phyloP scores from a whole-genome alignment of 1,140 invertebrate species.

The Whitmania pigra region DNA sequence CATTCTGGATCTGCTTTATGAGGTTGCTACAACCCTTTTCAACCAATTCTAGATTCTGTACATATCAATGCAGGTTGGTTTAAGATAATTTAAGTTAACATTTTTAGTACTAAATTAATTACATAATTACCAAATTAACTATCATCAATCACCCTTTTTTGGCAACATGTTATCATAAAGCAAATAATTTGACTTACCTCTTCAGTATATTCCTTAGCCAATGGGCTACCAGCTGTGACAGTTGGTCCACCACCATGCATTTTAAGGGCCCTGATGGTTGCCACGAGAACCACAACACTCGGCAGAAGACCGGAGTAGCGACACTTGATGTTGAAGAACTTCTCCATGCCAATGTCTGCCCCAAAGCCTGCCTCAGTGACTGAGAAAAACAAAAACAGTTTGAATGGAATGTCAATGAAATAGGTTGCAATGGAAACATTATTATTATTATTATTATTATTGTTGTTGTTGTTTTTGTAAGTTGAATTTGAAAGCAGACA shows the following conservation, averaged over 20 bases:
- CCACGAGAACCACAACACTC: slow-evolving; percentile 79
- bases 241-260: slow-evolving; percentile 93
- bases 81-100: too few relatives aligned
- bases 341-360: slow-evolving; percentile 97
- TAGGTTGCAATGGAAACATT: neutral
- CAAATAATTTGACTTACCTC: slow-evolving; percentile 38
- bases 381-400: slow-evolving; percentile 25
- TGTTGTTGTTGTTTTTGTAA: too few relatives aligned
- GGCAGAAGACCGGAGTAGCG: slow-evolving; percentile 73
- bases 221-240: slow-evolving; percentile 67
- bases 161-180: too few relatives aligned
- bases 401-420: neutral
- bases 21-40: slow-evolving; percentile 77
- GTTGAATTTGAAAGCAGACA: too few relatives aligned
- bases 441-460: neutral
- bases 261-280: slow-evolving; percentile 85
- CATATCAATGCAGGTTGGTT: too few relatives aligned
- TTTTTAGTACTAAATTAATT: too few relatives aligned
- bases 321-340: slow-evolving; percentile 97
- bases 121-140: too few relatives aligned
- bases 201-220: slow-evolving; percentile 68
- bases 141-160: neutral
- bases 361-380: slow-evolving; percentile 96
- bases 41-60: slow-evolving; percentile 74
- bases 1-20: slow-evolving; percentile 85